A percentile compares a stretch with the other conserved stretches of the same genome.
phyloP scores from a whole-genome alignment of 2,888 invertebrate genomes.

The Latrodectus hesperus region DNA sequence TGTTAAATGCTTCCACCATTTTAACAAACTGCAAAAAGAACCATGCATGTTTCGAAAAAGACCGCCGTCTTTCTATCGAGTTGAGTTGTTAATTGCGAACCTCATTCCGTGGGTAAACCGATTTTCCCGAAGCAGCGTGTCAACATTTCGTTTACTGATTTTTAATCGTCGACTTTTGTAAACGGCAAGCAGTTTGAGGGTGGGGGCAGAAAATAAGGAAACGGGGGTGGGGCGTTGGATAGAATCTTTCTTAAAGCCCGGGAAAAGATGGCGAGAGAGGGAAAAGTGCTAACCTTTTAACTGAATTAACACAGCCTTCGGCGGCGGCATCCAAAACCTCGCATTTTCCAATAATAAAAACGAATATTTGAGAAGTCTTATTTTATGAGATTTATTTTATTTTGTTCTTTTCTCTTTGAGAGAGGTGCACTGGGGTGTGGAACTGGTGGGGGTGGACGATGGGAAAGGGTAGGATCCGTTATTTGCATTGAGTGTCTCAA shows the following conservation, averaged over 20 bases:
- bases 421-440: neutral
- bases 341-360: slow-evolving; percentile 57
- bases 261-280: slow-evolving; percentile 29
- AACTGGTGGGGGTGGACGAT: neutral
- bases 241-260: neutral
- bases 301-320: slow-evolving; percentile 62
- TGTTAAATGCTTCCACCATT: too few species aligned
- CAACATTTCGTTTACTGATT: slow-evolving; percentile 64
- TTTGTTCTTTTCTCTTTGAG: slow-evolving; percentile 11
- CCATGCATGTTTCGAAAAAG: neutral
- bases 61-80: slow-evolving; percentile 5
- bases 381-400: slow-evolving; percentile 44
- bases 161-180: slow-evolving; percentile 54
- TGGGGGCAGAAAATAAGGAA: neutral
- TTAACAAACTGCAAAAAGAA: neutral
- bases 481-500: slow-evolving; percentile 66
- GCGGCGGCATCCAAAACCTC: slow-evolving; percentile 16
- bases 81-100: slow-evolving; percentile 51
- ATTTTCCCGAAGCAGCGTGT: slow-evolving; percentile 40
- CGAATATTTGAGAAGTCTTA: slow-evolving; percentile 65
- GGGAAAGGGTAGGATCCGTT: slow-evolving; percentile 4
- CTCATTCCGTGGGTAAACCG: slow-evolving; percentile 35
- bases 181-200: neutral
- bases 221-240: neutral
- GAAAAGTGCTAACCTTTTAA: slow-evolving; percentile 65